Evolutionary conservation across 2,888 invertebrate species (phyloP), one percentile per base, ranked within the genome.

Genomic region (Bhutanitis thaidina): DNA sequence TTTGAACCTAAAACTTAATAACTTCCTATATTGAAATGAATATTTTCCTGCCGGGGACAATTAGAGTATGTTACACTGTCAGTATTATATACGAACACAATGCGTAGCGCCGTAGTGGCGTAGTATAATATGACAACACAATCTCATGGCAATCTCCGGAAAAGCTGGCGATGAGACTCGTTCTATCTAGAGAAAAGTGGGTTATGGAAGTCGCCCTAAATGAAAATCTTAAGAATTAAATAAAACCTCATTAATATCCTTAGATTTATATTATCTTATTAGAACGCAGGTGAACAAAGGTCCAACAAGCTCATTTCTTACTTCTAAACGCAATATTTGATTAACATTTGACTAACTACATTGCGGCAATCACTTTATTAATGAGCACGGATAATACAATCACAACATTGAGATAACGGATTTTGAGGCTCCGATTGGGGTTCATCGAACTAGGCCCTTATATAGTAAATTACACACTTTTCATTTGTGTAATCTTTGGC

Each of bases 231-330:
- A 20, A 20, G 20, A 20, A 20, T 3, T 14, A 29, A 40, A 25
- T 39, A 40, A 40, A 40, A 40, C 27, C 1, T 5, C 27, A 27
- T 4, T 7, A 1, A 27, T 27, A 8, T 27, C 34, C 0, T 12
- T 63, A 58, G 57, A 60, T 49, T 54, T 61, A 58, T 61, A 63
- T 52, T 64, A 64, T 59, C 61, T 72, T 75, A 73, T 65, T 65
- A 7, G 34, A 34, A 80, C 77, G 80, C 87, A 71, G 71, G 87
- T 83, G 86, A 86, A 88, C 87, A 85, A 82, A 76, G 81, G 86
- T 87, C 78, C 88, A 77, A 72, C 87, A 78, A 83, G 84, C 86
- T 83, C 80, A 71, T 58, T 58, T 44, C 65, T 66, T 79, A 74
- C 50, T 71, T 60, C 62, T 69, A 71, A 64, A 67, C 71, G 71